These are phyloP conservation scores for Panagrolaimus sp. DNA, from an alignment of 1,140 invertebrate genomes.

Conservation along the genomic window DNA sequence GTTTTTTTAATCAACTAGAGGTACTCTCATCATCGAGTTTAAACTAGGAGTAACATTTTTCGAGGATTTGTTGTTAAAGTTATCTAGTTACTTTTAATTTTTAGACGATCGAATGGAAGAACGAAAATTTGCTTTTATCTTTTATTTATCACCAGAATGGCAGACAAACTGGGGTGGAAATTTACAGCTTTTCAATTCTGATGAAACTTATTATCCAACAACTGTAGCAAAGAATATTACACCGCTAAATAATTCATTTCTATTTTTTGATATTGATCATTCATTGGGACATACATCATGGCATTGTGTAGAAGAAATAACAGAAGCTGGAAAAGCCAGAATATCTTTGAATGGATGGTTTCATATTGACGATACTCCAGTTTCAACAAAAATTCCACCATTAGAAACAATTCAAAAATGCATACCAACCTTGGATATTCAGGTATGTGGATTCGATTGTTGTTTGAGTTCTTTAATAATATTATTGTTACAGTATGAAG, in stretches of 20 bases:
- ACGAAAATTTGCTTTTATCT: conserved; percentile 43
- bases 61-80: too few relatives aligned
- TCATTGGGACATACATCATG: conserved; percentile 33
- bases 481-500: conserved; percentile 33
- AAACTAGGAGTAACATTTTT: too few relatives aligned
- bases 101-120: conserved; percentile 20
- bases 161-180: conserved; percentile 33
- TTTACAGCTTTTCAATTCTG: conserved; percentile 32
- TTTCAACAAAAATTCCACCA: conserved; percentile 24
- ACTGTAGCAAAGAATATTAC: conserved; percentile 29
- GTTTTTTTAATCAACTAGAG: too few relatives aligned
- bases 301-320: conserved; percentile 46
- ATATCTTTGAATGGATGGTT: conserved; percentile 54
- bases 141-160: conserved; percentile 37
- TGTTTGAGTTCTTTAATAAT: too few relatives aligned
- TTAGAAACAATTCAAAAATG: conserved; percentile 22
- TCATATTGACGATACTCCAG: conserved; percentile 35
- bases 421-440: background rate
- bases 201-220: conserved; percentile 30
- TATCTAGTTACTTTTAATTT: too few relatives aligned
- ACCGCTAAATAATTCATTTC: conserved; percentile 37
- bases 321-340: conserved; percentile 30
- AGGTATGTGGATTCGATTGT: background rate
- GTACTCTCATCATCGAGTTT: too few relatives aligned
- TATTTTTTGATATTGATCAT: conserved; percentile 40